phyloP scores from a whole-genome alignment of 2,888 invertebrate genomes.

The Gymnosoma rotundatum region DNA sequence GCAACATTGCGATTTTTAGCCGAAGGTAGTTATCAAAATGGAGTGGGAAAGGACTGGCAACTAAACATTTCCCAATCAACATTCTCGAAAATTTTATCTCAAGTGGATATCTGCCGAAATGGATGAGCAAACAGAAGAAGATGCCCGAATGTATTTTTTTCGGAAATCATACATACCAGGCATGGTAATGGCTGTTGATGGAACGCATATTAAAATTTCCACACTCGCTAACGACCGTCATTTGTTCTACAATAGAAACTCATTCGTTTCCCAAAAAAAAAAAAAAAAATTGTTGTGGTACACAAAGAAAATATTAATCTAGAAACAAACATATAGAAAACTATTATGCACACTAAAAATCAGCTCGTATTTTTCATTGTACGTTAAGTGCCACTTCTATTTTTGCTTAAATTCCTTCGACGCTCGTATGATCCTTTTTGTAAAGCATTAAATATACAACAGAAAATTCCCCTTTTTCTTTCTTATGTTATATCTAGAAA shows the following conservation, averaged over 20 bases:
- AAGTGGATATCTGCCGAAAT: slow-evolving; percentile 1
- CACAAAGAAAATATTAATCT: too few species aligned
- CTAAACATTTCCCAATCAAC: slow-evolving; percentile 20
- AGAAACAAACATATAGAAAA: too few species aligned
- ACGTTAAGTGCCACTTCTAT: too few species aligned
- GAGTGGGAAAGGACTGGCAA: slow-evolving; percentile 21
- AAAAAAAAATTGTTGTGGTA: too few species aligned
- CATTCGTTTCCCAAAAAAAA: too few species aligned
- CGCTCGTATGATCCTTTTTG: too few species aligned
- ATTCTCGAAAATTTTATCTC: not conserved
- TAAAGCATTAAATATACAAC: too few species aligned
- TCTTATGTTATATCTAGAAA: too few species aligned
- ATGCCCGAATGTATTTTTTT: slow-evolving; percentile 5
- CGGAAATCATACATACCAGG: slow-evolving; percentile 1
- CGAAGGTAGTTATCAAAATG: slow-evolving; percentile 21
- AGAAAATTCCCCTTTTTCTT: too few species aligned
- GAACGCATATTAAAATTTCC: slow-evolving; percentile 7
- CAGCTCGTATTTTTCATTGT: too few species aligned
- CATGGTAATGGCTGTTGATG: slow-evolving; percentile 12
- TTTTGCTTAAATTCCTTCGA: too few species aligned
- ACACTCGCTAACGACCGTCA: not conserved
- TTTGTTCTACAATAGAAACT: slow-evolving; percentile 2
- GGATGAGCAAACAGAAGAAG: slow-evolving; percentile 10
- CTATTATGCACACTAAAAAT: too few species aligned
- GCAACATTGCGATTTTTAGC: slow-evolving; percentile 10